phyloP scores from a whole-genome alignment of 2,888 invertebrate species.

The Erannis defoliaria region DNA sequence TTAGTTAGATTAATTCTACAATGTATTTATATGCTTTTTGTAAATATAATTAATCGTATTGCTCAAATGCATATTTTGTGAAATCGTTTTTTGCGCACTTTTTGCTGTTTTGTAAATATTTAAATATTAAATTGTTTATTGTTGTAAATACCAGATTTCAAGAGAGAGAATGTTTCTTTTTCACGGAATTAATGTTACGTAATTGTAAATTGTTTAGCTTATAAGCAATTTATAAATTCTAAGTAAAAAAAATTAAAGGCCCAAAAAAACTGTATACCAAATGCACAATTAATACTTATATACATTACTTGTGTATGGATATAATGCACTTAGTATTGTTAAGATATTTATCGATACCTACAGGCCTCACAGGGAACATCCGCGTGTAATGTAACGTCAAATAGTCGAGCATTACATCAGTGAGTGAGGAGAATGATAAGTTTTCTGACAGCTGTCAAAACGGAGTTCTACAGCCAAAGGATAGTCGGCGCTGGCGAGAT shows the following conservation, averaged over 20 bases:
- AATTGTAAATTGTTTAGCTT: conserved; percentile 43
- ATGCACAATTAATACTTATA: conserved; percentile 80
- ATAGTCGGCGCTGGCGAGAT: too few species aligned
- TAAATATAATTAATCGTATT: conserved; percentile 83
- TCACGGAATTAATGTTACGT: conserved; percentile 44
- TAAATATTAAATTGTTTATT: conserved; percentile 62
- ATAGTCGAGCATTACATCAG: too few species aligned
- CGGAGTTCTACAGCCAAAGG: too few species aligned
- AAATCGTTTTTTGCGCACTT: conserved; percentile 85
- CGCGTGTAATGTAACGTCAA: too few species aligned
- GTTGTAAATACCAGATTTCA: conserved; percentile 63
- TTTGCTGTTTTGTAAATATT: conserved; percentile 83
- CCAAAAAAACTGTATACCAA: conserved; percentile 81
- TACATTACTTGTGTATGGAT: conserved; percentile 67
- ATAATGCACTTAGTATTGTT: conserved; percentile 64
- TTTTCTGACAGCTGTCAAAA: too few species aligned
- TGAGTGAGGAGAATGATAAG: too few species aligned
- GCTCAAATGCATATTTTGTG: conserved; percentile 87
- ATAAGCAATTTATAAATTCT: conserved; percentile 58
- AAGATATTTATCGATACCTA: conserved; percentile 63
- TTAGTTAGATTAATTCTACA: conserved; percentile 48
- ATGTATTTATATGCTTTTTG: conserved; percentile 73
- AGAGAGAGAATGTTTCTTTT: conserved; percentile 70
- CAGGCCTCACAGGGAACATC: too few species aligned
- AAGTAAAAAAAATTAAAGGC: conserved; percentile 78